These are phyloP conservation scores for Helogale parvula DNA, from an alignment of 2,113 vertebrate species.

Conservation along the genomic window DNA sequence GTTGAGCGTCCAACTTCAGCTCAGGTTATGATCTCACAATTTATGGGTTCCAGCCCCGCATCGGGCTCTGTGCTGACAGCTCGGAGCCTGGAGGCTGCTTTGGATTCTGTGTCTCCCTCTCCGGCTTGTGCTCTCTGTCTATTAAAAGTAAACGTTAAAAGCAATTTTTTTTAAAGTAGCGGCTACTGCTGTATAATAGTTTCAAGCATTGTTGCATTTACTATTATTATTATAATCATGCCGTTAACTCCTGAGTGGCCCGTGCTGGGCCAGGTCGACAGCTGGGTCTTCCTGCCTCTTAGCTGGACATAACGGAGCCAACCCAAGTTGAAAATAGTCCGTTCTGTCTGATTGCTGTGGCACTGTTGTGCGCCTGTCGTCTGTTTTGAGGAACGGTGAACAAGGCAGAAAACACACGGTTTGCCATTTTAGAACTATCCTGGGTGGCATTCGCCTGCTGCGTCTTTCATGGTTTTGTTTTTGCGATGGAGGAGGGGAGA, in stretches of 20 bases:
- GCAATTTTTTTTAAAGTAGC: no score
- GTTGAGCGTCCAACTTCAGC: no score
- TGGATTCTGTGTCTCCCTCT: no score
- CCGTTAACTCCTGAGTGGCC: not conserved
- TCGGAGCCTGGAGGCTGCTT: no score
- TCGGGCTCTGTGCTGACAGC: no score
- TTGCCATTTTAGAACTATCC: not conserved
- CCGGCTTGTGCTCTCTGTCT: no score
- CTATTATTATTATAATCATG: no score
- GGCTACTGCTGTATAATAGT: not conserved
- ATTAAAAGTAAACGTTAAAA: no score
- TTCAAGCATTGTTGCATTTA: rapidly evolving
- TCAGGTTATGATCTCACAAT: no score
- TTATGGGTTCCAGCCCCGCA: no score
- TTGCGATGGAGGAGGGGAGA: not conserved
- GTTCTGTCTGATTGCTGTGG: not conserved
- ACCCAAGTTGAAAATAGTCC: not conserved
- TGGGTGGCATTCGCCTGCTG: not conserved
- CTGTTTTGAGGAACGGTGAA: not conserved
- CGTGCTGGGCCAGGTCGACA: not conserved
- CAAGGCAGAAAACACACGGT: not conserved
- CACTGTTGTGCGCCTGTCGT: rapidly evolving
- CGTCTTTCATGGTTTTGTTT: not conserved
- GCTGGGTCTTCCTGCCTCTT: not conserved
- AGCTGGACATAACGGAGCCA: not conserved